These are phyloP conservation scores for Drosophila buzzatii DNA, from an alignment of 2,888 invertebrate species.

Conservation along the genomic window DNA sequence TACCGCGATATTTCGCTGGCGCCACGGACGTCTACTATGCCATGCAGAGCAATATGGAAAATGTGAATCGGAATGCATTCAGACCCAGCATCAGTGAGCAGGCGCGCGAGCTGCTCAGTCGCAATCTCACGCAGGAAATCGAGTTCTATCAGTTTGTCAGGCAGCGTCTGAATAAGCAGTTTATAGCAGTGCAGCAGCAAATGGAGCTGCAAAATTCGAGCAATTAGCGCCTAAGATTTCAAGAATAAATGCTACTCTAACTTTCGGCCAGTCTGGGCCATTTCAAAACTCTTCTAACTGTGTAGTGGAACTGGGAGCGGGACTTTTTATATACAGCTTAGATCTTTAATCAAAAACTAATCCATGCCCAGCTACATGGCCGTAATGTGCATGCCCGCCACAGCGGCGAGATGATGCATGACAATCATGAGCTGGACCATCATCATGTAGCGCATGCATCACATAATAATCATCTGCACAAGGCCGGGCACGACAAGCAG, in stretches of 20 bases:
- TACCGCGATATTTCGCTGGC: slow-evolving; percentile 89
- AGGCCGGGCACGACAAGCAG: slow-evolving; percentile 54
- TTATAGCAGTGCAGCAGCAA: slow-evolving; percentile 88
- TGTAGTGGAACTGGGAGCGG: slow-evolving; percentile 11
- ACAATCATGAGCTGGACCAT: slow-evolving; percentile 9
- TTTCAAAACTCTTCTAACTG: slow-evolving; percentile 33
- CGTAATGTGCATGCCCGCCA: slow-evolving; percentile 58
- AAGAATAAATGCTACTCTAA: slow-evolving; percentile 51
- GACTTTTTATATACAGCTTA: background rate
- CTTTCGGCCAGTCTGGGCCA: slow-evolving; percentile 43
- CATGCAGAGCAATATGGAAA: slow-evolving; percentile 54
- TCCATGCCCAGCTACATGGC: slow-evolving; percentile 53
- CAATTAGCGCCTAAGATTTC: slow-evolving; percentile 42
- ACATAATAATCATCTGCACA: slow-evolving; percentile 54
- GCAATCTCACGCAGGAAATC: slow-evolving; percentile 93
- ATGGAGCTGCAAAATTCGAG: slow-evolving; percentile 38
- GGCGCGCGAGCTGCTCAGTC: slow-evolving; percentile 91
- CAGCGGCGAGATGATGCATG: slow-evolving; percentile 24
- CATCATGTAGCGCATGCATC: slow-evolving; percentile 37
- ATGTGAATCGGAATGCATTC: slow-evolving; percentile 88
- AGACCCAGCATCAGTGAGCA: slow-evolving; percentile 93
- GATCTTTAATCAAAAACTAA: slow-evolving; percentile 26
- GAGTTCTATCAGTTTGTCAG: slow-evolving; percentile 95
- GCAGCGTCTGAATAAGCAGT: slow-evolving; percentile 92
- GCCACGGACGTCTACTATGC: slow-evolving; percentile 90